Conservation (phyloP, 2,113 vertebrate species). For the Ivindomyrus marchei region DNA sequence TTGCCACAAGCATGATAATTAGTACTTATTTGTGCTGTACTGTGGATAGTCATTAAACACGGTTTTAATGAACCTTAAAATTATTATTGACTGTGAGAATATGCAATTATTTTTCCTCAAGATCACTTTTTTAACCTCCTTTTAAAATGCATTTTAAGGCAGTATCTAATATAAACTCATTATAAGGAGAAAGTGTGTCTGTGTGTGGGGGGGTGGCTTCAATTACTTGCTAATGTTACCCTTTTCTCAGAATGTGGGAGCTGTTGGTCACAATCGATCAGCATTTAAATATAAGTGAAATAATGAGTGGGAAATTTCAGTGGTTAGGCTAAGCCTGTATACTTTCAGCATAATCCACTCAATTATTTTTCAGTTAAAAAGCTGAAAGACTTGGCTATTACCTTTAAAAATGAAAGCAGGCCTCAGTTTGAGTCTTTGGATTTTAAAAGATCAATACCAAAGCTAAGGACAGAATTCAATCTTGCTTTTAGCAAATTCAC, state of each 20-base stretch:
- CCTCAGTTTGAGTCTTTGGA: not conserved
- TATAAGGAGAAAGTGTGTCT: not conserved
- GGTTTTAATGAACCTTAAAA: constrained; percentile 5
- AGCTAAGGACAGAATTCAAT: not conserved
- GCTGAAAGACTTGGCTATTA: not conserved
- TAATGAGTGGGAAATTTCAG: constrained; percentile 1
- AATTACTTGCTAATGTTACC: constrained; percentile 8
- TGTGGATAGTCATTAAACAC: not conserved
- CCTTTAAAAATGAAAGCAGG: not conserved
- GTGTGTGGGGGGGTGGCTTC: not conserved
- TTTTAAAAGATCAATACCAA: not conserved
- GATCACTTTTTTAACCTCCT: not conserved
- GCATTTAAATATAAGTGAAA: constrained; percentile 12
- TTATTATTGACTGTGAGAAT: constrained; percentile 9
- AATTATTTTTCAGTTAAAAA: constrained; percentile 1
- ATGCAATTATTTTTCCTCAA: constrained; percentile 8
- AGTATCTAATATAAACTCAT: not conserved
- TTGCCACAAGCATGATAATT: not conserved
- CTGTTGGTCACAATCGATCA: constrained; percentile 5
- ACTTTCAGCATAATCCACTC: not conserved
- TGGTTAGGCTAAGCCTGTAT: not conserved
- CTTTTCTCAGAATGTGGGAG: not conserved
- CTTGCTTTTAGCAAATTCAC: constrained; percentile 1
- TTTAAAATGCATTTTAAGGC: not conserved
- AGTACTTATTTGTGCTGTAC: not conserved